Evolutionary conservation across 2,797 vertebrate genomes (phyloP), one percentile per base, ranked within the genome.

Genomic region (Acrossocheilus wenchowensis): DNA sequence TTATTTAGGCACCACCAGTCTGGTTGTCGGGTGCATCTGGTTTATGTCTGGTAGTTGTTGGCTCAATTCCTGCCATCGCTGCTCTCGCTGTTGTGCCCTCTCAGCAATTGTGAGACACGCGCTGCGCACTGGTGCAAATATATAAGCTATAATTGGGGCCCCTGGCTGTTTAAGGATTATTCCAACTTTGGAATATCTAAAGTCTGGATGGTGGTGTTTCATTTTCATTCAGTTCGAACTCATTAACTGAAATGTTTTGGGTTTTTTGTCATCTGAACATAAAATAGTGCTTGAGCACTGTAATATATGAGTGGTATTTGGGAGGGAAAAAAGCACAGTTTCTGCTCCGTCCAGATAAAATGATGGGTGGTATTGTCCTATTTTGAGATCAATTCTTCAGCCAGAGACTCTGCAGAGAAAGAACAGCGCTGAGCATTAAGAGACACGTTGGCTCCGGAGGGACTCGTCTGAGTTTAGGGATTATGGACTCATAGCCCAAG

Each of bases 111-210:
- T 90, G 88, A 95, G 91, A 92, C 90, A 90, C 90, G 89, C 74
- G n/a, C 72, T 48, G 72, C 78, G 78, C 91, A 77, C 90, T 93
- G 93, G 92, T 93, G 92, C 88, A 87, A 84, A 93, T 92, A 91
- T 88, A 91, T 89, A 88, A 92, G 87, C 89, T 93, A 90, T 95
- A 95, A 95, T 95, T 95, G 93, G 92, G 91, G 93, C 87, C 91
- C 90, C 93, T 93, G 84, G 84, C 84, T 86, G 78, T 86, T 86
- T 74, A 45, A n/a, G 84, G 69, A 36, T 81, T 86, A 81, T 86
- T 81, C 78, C 30, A 48, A 81, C 21, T 86, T 79, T 72, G 36
- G 93, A 94, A 94, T 94, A 93, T 94, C 93, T 91, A 94, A 95
- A 88, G 90, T 92, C 82, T 90, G 91, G 92, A 94, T 93, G 92